A percentile compares a stretch with the other conserved stretches of the same genome.
phyloP scores from a whole-genome alignment of 2,797 vertebrate species.

The Aeoliscus strigatus region DNA sequence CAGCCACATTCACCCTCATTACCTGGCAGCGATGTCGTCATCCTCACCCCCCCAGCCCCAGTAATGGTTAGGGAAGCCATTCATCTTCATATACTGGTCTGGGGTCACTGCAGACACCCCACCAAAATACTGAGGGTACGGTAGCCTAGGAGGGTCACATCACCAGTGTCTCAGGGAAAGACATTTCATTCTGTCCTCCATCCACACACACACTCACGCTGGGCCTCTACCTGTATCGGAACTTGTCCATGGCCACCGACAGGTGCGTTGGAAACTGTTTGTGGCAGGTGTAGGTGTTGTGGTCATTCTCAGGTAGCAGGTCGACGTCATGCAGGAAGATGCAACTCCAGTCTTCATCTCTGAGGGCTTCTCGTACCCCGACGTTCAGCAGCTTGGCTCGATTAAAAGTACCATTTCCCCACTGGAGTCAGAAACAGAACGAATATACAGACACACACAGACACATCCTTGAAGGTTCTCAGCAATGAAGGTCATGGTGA shows the following conservation, averaged over 20 bases:
- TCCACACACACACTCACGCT: neutral
- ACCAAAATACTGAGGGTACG: constrained; percentile 92
- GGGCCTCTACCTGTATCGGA: constrained; percentile 88
- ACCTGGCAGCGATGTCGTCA: constrained; percentile 93
- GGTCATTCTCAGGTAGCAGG: constrained; percentile 93
- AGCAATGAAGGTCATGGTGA: too few species aligned
- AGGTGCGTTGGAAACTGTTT: constrained; percentile 87
- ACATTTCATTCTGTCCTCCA: neutral
- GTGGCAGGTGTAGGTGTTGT: constrained; percentile 94
- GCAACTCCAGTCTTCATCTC: constrained; percentile 93
- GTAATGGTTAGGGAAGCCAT: constrained; percentile 95
- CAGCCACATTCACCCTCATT: constrained; percentile 35
- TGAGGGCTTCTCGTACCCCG: constrained; percentile 89
- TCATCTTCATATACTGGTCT: constrained; percentile 97
- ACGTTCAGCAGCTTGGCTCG: constrained; percentile 93
- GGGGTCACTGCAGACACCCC: constrained; percentile 93
- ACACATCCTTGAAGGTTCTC: too few species aligned
- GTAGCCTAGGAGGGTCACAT: constrained; percentile 75
- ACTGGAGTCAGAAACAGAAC: constrained; percentile 63
- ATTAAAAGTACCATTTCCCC: constrained; percentile 91
- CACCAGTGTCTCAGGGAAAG: constrained; percentile 3
- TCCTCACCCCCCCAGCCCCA: constrained; percentile 98
- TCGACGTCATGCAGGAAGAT: constrained; percentile 94
- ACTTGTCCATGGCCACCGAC: constrained; percentile 96
- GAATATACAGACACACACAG: neutral